Evolutionary conservation across 2,113 vertebrate genomes (phyloP), one percentile per base, ranked within the genome.

Genomic region (Astur gentilis): DNA sequence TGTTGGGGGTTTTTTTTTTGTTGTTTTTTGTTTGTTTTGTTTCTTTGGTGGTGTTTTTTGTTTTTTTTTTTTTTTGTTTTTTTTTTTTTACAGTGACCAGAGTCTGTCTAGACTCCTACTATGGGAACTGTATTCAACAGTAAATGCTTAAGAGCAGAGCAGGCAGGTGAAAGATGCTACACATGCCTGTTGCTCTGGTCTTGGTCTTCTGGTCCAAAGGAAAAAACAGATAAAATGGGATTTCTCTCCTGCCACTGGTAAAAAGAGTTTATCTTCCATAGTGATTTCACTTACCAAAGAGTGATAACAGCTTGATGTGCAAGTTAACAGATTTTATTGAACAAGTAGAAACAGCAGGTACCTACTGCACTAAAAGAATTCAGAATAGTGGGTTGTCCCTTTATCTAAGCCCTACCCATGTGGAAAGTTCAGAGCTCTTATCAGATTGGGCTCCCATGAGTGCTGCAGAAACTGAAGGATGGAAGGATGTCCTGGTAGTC

Each of bases 1-100:
- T 10, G 10, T 11, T 8, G 11, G n/a, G n/a, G n/a, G n/a, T n/a
- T n/a, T n/a, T 40, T 19, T 2, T 4, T 18, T 11, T 19, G 8
- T 9, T n/a, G n/a, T 13, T 7, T 13, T 50, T 40, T 40, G 5
- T 42, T 42, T 42, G 13, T 36, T 15, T 42, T 42, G 5, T 44
- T n/a, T 3, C 4, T 19, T 8, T 16, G 36, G 36, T n/a, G n/a
- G n/a, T n/a, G n/a, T n/a, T n/a, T n/a, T n/a, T n/a, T n/a, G n/a
- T n/a, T n/a, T n/a, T n/a, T n/a, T n/a, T n/a, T n/a, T n/a, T n/a
- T n/a, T n/a, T n/a, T n/a, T n/a, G 36, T 15, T 34, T 40, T 2
- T 4, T 19, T 19, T 10, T 19, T 27, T 49, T 60, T 40, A 27
- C 42, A 61, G 44, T 32, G 19, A 72, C 13, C 36, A 71, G 4